Evolutionary conservation across 2,113 vertebrate genomes (phyloP), one percentile per base, ranked within the genome.

Genomic region (Podocnemis expansa): DNA sequence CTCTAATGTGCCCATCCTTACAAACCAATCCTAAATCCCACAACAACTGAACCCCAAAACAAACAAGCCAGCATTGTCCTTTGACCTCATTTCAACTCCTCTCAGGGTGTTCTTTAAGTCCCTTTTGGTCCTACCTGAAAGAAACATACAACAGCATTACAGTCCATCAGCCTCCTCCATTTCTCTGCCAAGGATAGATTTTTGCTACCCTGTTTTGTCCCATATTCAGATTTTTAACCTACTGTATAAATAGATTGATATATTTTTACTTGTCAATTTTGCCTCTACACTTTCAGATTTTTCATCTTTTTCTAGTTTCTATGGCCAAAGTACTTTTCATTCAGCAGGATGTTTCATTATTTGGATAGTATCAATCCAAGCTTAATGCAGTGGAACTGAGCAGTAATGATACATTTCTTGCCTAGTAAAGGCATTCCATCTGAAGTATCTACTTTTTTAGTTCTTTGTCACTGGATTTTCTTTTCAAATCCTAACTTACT

Each of bases 341-440:
- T 89, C 49, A 82, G 34, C 88, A 80, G 12, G 17, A 21, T 76
- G 45, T 78, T 84, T 85, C 6, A 70, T 87, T 84, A 55, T 80
- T 85, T 75, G n/a, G 91, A 85, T 1, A 13, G 31, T 49, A 25
- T 82, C 43, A 38, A 89, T n/a, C 81, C 56, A 95, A 84, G 88
- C 17, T 1, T 52, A n/a, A 34, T 22, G 6, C 47, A 82, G 54
- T 0, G 1, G 17, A 3, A 7, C 10, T 54, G 87, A 76, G 21
- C 63, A 89, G 21, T 22, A 90, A 78, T 78, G 75, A 86, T 21
- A 43, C 38, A 85, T 88, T 94, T 91, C 49, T 89, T 93, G 43
- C 25, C 14, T 4, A 1, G 55, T 70, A 93, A 86, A 92, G 63
- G 90, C 43, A 83, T 3, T 45, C 34, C 79, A 60, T n/a, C 82